These are phyloP conservation scores for Molorchus minor DNA, from an alignment of 2,888 invertebrate genomes.

Conservation along the genomic window DNA sequence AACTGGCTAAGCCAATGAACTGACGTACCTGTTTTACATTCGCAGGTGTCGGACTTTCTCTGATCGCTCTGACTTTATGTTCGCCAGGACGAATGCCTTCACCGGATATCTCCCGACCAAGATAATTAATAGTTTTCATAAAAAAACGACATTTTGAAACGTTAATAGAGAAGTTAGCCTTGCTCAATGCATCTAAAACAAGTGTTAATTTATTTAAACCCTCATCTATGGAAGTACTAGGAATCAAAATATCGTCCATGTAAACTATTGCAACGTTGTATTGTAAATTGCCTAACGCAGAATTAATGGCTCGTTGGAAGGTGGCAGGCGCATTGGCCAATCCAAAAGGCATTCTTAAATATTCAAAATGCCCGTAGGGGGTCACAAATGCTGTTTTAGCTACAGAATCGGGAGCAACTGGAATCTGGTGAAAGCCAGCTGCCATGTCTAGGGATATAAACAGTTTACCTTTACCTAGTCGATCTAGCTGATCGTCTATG, in stretches of 20 bases:
- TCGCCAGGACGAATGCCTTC: conserved; percentile 11
- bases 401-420: background rate
- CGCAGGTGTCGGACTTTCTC: conserved; percentile 3
- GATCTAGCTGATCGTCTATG: conserved; percentile 26
- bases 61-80: conserved; percentile 7
- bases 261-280: conserved; percentile 23
- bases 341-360: conserved; percentile 28
- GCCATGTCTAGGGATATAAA: background rate
- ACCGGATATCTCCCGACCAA: conserved; percentile 2
- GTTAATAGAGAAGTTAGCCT: background rate
- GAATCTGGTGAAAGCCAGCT: background rate
- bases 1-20: conserved; percentile 10
- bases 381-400: conserved; percentile 20
- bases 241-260: conserved; percentile 28
- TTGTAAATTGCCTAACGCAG: conserved; percentile 21
- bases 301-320: conserved; percentile 21
- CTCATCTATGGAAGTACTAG: conserved; percentile 12
- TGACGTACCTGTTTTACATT: conserved; percentile 15
- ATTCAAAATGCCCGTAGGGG: conserved; percentile 27
- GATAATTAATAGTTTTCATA: background rate
- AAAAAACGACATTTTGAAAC: conserved; percentile 4
- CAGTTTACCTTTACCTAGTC: conserved; percentile 1
- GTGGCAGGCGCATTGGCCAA: conserved; percentile 25
- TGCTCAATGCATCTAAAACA: conserved; percentile 8
- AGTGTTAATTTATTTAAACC: background rate